phyloP scores from a whole-genome alignment of 2,113 vertebrate species.

The Perca schrenkii region DNA sequence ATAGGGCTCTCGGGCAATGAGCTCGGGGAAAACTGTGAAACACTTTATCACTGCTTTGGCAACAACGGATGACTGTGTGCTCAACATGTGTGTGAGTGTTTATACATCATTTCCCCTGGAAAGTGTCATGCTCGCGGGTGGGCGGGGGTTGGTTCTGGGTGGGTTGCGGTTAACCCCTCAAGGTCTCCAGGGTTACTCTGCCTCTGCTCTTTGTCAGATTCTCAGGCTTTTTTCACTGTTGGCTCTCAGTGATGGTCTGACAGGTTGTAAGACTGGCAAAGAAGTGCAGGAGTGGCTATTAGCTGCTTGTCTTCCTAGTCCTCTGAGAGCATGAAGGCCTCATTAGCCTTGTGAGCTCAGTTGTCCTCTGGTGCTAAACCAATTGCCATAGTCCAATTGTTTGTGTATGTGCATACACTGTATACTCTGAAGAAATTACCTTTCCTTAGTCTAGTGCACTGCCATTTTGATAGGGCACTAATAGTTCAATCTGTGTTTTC shows the following conservation, averaged over 20 bases:
- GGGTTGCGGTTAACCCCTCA: slow-evolving; percentile 75
- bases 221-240: slow-evolving; percentile 54
- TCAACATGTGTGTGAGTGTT: slow-evolving; percentile 76
- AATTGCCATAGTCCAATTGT: slow-evolving; percentile 28
- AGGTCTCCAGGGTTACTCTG: slow-evolving; percentile 71
- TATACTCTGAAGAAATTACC: slow-evolving; percentile 26
- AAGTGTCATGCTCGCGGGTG: slow-evolving; percentile 74
- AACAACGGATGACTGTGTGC: slow-evolving; percentile 65
- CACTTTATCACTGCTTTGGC: slow-evolving; percentile 67
- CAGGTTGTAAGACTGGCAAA: slow-evolving; percentile 48
- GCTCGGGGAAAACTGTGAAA: slow-evolving; percentile 41
- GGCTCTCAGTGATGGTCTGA: slow-evolving; percentile 53
- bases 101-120: slow-evolving; percentile 80
- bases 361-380: slow-evolving; percentile 59
- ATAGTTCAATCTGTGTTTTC: slow-evolving; percentile 16
- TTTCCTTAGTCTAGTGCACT: background rate
- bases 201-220: slow-evolving; percentile 76
- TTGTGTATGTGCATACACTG: slow-evolving; percentile 26
- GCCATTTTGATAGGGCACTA: slow-evolving; percentile 3
- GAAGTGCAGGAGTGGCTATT: slow-evolving; percentile 60
- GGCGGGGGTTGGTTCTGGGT: slow-evolving; percentile 73
- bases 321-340: slow-evolving; percentile 67
- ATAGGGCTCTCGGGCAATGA: slow-evolving; percentile 15
- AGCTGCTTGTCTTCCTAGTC: slow-evolving; percentile 60
- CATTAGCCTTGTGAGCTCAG: slow-evolving; percentile 69